Evolutionary conservation across 2,797 vertebrate genomes (phyloP), one percentile per base, ranked within the genome.

Genomic region (Nyctibius grandis): DNA sequence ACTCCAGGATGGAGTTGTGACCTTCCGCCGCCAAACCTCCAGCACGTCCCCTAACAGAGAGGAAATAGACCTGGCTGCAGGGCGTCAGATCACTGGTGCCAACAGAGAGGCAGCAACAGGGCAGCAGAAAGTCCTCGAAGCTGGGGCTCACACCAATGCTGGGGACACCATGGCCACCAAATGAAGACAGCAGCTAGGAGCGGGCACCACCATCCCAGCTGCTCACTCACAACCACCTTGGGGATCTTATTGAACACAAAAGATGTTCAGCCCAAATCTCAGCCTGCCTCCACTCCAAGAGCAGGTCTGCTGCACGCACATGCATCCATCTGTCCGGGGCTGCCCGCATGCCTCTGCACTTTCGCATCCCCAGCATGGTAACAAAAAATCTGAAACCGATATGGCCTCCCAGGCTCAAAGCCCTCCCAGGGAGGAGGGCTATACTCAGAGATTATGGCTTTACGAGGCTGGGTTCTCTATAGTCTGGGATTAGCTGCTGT

Each of bases 301-400:
- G 33, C 38, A 6, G n/a, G 29, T 56, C 81, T 38, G 86, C 83
- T 33, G 42, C 50, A 6, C 2, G 7, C 91, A 93, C 67, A 10
- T 92, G 89, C 75, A 36, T 87, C 75, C 91, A 36, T 92, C 81
- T 70, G 70, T 53, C 67, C 2, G 2, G 36, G 72, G 68, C 80
- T 6, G 23, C 67, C 76, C 4, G 28, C 48, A 15, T 15, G 81
- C 72, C 72, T 51, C 9, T 12, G 67, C 2, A 2, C 40, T 60
- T 21, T 45, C 2, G 0, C 80, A 29, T 8, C 79, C 92, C 78
- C 94, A 63, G 85, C 1, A 0, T 20, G 0, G 89, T 29, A 68
- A 95, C 97, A 93, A 96, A n/a, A 95, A 94, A 79, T 5, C 25
- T 23, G 78, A 97, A 95, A 89, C 75, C 1, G 4, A 95, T 42